phyloP scores from a whole-genome alignment of 2,113 vertebrate genomes.

The Oriolus oriolus region DNA sequence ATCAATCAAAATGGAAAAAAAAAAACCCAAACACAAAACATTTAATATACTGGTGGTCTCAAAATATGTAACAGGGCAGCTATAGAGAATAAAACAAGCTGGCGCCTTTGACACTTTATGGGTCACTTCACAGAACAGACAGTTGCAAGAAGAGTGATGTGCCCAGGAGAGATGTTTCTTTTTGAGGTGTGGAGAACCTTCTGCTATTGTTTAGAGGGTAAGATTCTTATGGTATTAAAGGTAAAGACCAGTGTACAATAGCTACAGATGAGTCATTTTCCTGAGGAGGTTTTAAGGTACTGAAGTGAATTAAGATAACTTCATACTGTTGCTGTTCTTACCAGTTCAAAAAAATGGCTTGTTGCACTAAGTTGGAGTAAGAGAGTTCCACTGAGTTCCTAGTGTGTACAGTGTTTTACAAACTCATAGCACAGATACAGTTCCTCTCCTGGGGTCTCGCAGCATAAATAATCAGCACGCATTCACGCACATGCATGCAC shows the following conservation, averaged over 20 bases:
- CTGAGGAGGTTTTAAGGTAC: background rate
- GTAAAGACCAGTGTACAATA: background rate
- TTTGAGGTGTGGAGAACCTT: background rate
- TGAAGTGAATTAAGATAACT: background rate
- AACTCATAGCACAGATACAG: background rate
- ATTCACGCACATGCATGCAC: background rate
- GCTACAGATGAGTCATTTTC: background rate
- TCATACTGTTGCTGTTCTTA: background rate
- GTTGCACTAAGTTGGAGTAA: background rate
- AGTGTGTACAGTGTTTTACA: background rate
- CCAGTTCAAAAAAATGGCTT: background rate
- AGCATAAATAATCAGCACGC: background rate
- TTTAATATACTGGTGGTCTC: background rate
- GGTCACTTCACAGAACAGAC: background rate
- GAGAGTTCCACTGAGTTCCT: background rate
- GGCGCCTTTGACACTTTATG: background rate
- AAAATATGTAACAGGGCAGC: background rate
- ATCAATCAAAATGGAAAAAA: background rate
- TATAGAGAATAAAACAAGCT: background rate
- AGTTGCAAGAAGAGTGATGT: background rate
- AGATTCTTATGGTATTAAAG: background rate
- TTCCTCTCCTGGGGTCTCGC: background rate
- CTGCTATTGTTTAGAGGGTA: background rate
- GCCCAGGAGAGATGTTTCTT: background rate
- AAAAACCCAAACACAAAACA: rapidly evolving